phyloP scores from a whole-genome alignment of 2,888 invertebrate species.

The Mesorhabditis spiculigera region DNA sequence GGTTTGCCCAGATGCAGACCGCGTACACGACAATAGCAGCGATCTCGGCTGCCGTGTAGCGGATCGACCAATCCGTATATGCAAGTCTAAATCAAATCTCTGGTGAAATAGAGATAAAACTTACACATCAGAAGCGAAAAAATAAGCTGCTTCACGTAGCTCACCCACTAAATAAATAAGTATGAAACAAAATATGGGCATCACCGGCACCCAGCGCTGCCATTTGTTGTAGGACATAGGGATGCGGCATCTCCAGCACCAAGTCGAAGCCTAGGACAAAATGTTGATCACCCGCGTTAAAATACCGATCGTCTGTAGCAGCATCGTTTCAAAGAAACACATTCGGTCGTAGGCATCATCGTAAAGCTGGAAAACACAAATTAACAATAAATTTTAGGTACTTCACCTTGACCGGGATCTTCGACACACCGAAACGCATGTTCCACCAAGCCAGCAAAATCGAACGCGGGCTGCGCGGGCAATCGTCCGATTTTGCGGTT shows the following conservation, averaged over 20 bases:
- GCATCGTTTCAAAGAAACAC: too few relatives aligned
- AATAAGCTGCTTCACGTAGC: slow-evolving; percentile 93
- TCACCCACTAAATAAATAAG: not conserved
- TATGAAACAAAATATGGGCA: not conserved
- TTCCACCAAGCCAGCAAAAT: too few relatives aligned
- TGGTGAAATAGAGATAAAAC: slow-evolving; percentile 15
- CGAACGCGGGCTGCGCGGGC: too few relatives aligned
- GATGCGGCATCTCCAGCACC: slow-evolving; percentile 95
- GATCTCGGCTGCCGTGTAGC: slow-evolving; percentile 90
- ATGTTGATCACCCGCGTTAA: too few relatives aligned
- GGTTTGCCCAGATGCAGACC: slow-evolving; percentile 86
- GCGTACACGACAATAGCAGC: slow-evolving; percentile 97
- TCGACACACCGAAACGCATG: too few relatives aligned
- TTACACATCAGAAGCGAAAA: slow-evolving; percentile 94
- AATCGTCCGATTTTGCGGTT: too few relatives aligned
- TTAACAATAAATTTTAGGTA: too few relatives aligned
- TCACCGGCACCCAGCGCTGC: not conserved
- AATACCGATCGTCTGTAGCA: too few relatives aligned
- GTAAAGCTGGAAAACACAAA: too few relatives aligned
- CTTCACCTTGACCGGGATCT: too few relatives aligned
- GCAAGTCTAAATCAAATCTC: slow-evolving; percentile 73
- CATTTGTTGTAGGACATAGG: slow-evolving; percentile 91
- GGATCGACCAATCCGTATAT: slow-evolving; percentile 94
- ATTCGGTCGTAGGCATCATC: too few relatives aligned
- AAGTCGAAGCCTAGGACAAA: slow-evolving; percentile 77